phyloP scores from a whole-genome alignment of 2,113 vertebrate genomes.

The Thunnus thynnus region DNA sequence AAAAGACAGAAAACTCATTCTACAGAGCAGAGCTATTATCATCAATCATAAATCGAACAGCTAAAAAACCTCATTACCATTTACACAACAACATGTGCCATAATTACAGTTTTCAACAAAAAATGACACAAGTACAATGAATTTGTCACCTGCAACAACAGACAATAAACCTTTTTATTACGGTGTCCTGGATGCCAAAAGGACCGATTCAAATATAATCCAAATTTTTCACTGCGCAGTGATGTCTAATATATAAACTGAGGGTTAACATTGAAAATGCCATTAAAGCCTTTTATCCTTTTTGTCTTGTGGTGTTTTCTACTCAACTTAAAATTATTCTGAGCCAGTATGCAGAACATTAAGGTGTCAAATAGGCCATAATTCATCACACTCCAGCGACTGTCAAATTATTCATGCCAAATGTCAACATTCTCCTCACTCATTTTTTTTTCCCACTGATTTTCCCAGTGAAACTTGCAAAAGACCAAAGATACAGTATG shows the following conservation, averaged over 20 bases:
- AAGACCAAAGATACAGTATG: constrained; percentile 13
- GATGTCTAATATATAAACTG: background rate
- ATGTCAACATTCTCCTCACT: constrained; percentile 56
- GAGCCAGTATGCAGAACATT: constrained; percentile 58
- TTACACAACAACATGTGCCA: background rate
- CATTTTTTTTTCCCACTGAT: background rate
- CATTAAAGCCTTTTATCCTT: constrained; percentile 17
- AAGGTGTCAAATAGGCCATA: constrained; percentile 71
- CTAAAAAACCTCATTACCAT: background rate
- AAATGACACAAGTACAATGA: constrained; percentile 8
- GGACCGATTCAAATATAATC: background rate
- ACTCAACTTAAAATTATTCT: constrained; percentile 48
- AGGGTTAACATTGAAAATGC: constrained; percentile 8
- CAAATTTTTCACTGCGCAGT: background rate
- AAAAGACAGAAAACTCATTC: background rate
- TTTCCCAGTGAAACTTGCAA: constrained; percentile 32
- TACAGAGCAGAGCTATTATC: background rate
- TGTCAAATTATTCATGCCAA: constrained; percentile 70
- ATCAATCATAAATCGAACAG: background rate
- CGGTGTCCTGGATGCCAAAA: background rate
- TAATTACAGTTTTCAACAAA: constrained; percentile 10
- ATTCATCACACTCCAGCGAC: constrained; percentile 62
- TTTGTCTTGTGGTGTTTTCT: constrained; percentile 27
- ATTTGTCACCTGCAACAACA: background rate
- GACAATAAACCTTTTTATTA: background rate